Conservation (phyloP, 53 echinoderm and acorn worm species). For the Astropecten irregularis region DNA sequence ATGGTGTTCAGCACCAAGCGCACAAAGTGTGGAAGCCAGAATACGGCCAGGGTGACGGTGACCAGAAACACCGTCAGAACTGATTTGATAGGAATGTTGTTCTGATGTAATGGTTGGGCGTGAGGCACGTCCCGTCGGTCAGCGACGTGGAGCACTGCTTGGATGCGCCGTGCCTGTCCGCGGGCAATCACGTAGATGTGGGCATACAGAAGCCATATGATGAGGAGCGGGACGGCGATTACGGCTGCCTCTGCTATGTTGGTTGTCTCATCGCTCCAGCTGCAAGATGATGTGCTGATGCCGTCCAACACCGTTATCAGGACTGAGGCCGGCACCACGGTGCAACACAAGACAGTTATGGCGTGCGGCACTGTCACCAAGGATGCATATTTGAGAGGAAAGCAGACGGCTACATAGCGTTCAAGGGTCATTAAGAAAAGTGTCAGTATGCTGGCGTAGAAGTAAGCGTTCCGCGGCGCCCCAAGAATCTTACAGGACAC, state of each 20-base stretch:
- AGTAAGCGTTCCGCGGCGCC: too few species aligned
- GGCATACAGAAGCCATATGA: too few species aligned
- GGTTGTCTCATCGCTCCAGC: not conserved
- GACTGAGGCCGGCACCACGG: not conserved
- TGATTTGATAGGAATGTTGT: not conserved
- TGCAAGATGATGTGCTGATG: not conserved
- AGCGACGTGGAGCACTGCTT: not conserved
- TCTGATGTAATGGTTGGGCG: not conserved
- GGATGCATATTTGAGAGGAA: not conserved
- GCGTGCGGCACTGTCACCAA: not conserved
- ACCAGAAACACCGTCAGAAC: slow-evolving; percentile 15
- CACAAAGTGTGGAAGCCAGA: not conserved
- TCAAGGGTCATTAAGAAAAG: not conserved
- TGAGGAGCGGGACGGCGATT: not conserved
- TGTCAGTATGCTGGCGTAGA: not conserved
- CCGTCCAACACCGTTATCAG: not conserved
- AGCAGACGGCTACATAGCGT: slow-evolving; percentile 3
- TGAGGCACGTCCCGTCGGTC: not conserved
- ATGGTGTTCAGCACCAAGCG: not conserved
- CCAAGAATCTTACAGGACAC: too few species aligned
- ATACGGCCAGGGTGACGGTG: not conserved
- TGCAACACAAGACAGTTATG: not conserved
- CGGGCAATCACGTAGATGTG: too few species aligned
- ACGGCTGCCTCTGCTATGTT: not conserved
- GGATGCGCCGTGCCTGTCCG: too few species aligned